A percentile compares a stretch with the other conserved stretches of the same genome.
phyloP scores from a whole-genome alignment of 1,140 invertebrate species.

The Drosophila pseudoananassae region DNA sequence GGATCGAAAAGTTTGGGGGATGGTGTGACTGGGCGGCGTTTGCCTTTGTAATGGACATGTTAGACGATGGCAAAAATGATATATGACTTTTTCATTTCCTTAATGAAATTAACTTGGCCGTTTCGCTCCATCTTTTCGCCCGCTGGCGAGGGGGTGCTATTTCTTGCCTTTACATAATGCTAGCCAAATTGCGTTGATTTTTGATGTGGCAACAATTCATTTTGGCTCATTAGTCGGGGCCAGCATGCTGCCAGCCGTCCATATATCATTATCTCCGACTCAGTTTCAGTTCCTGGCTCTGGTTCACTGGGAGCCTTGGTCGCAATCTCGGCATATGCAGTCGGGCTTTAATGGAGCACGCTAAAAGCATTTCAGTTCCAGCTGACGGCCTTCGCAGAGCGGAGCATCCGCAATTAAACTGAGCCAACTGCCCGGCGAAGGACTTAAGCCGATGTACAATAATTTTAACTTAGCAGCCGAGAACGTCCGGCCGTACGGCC shows the following conservation, averaged over 20 bases:
- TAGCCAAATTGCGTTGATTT: slow-evolving; percentile 80
- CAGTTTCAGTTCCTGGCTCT: neutral
- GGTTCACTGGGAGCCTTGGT: neutral
- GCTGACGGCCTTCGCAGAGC: slow-evolving; percentile 2
- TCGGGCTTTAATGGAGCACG: slow-evolving; percentile 53
- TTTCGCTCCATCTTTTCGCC: slow-evolving; percentile 14
- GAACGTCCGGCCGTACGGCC: slow-evolving; percentile 22
- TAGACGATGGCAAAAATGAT: slow-evolving; percentile 80
- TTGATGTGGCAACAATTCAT: slow-evolving; percentile 80
- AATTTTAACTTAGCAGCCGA: slow-evolving; percentile 57
- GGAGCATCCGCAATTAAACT: slow-evolving; percentile 33
- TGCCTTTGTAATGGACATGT: slow-evolving; percentile 76
- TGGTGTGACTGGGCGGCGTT: slow-evolving; percentile 28
- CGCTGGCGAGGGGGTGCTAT: neutral
- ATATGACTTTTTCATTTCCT: slow-evolving; percentile 82
- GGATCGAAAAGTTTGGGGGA: slow-evolving; percentile 9
- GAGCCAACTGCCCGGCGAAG: slow-evolving; percentile 34
- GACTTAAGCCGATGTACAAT: slow-evolving; percentile 61
- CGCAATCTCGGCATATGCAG: slow-evolving; percentile 53
- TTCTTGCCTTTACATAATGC: slow-evolving; percentile 72
- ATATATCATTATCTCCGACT: slow-evolving; percentile 69
- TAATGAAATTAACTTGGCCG: slow-evolving; percentile 79
- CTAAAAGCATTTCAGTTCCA: slow-evolving; percentile 51
- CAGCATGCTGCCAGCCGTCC: slow-evolving; percentile 62
- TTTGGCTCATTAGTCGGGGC: slow-evolving; percentile 74